These are phyloP conservation scores for Lipotes vexillifer DNA, from an alignment of 2,113 vertebrate genomes.

Conservation along the genomic window DNA sequence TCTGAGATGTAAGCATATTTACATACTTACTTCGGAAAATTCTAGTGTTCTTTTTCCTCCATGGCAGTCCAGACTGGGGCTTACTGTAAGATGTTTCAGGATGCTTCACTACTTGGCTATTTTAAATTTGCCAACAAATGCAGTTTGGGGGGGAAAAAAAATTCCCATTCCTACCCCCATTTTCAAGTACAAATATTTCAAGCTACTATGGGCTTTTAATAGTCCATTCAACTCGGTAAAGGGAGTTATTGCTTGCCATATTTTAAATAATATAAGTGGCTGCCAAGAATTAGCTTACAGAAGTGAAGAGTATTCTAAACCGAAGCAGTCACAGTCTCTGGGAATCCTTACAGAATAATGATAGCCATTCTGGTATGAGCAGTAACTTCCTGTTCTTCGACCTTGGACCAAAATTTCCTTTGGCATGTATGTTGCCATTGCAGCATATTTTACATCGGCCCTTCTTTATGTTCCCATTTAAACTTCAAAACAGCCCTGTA, in stretches of 20 bases:
- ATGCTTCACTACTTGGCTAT: constrained; percentile 8
- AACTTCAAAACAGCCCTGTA: not conserved
- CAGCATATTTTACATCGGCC: not conserved
- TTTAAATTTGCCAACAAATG: not conserved
- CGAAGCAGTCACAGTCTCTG: not conserved
- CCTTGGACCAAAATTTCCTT: not conserved
- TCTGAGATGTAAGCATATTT: constrained; percentile 36
- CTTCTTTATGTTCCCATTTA: not conserved
- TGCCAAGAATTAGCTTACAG: not conserved
- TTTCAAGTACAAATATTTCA: constrained; percentile 47
- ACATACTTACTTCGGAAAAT: constrained; percentile 21
- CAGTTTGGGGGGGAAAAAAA: not conserved
- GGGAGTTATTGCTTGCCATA: not conserved
- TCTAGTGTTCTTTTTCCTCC: constrained; percentile 8
- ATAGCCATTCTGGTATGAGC: not conserved
- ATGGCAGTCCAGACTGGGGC: not conserved
- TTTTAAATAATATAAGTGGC: not conserved
- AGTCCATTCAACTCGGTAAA: not conserved
- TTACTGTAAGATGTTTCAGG: not conserved
- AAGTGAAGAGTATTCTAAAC: not conserved
- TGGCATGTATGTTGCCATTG: not conserved
- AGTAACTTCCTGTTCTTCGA: not conserved
- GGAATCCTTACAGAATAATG: not conserved
- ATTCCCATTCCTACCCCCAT: not conserved
- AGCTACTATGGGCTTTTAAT: not conserved